Evolutionary conservation across 2,797 vertebrate species (phyloP), one percentile per base, ranked within the genome.

Genomic region (Phoxinus dragarum): DNA sequence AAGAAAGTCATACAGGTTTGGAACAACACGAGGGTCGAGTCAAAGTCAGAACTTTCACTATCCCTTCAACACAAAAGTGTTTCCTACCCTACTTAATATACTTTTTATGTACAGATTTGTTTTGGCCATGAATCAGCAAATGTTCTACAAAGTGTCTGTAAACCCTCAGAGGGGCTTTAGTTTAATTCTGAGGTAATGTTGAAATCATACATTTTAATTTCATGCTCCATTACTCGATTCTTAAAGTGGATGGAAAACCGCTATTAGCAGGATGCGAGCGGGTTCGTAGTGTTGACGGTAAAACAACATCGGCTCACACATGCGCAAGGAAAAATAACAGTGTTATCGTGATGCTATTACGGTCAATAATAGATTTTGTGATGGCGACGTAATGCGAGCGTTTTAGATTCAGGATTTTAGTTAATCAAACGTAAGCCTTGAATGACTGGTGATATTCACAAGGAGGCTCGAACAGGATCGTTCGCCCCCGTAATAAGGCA

Each of bases 401-500:
- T 77, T 85, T 76, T 19, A 78, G 42, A 49, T 79, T 61, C 42
- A 73, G 80, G 74, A 76, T 72, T 73, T 54, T 64, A 66, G 80
- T 69, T 52, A 78, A 84, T 86, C 84, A 54, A 81, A 81, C 68
- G 31, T 23, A 69, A 87, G 80, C 77, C 76, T 78, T 80, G 59
- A 80, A 82, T 82, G 68, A 80, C 56, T 78, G 42, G 59, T 85
- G 49, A 34, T 85, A 84, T 87, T 80, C 52, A 64, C 80, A 86
- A 88, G 83, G 86, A 67, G 71, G 83, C 61, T 89, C 72, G 85
- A 88, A 87, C 88, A 84, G 83, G 82, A 84, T 89, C 47, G 87
- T 89, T 88, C 81, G 87, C 88, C 90, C 88, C 91, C 86, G 90
- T 93, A 94, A 89, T 95, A 96, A 96, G 95, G 95, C 95, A 96